Percentiles rank a stretch among this genome's conserved stretches.
These are phyloP conservation scores for Megalopta genalis DNA, from an alignment of 1,140 invertebrate genomes.

Conservation along the genomic window DNA sequence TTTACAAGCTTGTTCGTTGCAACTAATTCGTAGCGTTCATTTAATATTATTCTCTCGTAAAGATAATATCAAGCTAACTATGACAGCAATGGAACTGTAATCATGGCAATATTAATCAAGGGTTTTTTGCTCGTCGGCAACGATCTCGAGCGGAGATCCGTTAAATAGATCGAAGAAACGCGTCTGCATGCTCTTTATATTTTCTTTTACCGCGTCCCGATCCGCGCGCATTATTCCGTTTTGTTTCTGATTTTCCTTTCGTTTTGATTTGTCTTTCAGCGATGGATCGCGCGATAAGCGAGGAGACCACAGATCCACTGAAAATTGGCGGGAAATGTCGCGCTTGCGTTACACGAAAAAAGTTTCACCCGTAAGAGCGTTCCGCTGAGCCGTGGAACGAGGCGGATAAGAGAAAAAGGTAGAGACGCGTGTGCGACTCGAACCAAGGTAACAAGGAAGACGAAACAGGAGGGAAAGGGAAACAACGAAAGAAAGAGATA, in stretches of 20 bases:
- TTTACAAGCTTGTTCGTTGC: too few relatives aligned
- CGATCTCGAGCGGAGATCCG: too few relatives aligned
- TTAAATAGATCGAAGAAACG: neutral
- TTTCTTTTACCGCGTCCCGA: neutral
- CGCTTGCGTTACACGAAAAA: conserved; percentile 56
- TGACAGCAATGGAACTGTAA: too few relatives aligned
- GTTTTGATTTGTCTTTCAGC: conserved; percentile 72
- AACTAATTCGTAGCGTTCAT: too few relatives aligned
- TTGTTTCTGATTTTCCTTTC: conserved; percentile 69
- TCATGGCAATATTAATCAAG: too few relatives aligned
- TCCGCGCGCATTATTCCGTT: conserved; percentile 35
- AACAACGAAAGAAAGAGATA: neutral
- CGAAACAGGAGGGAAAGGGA: conserved; percentile 30
- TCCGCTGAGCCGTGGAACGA: neutral
- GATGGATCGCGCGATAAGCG: conserved; percentile 67
- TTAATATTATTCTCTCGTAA: too few relatives aligned
- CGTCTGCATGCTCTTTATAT: neutral
- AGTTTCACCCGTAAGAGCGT: conserved; percentile 35
- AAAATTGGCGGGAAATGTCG: conserved; percentile 54
- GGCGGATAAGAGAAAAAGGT: neutral
- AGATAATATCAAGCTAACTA: too few relatives aligned
- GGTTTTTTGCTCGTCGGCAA: too few relatives aligned
- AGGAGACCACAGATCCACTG: conserved; percentile 44
- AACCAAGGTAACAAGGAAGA: conserved; percentile 49
- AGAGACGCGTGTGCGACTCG: neutral